Percentiles rank a stretch among this genome's conserved stretches.
phyloP scores from a whole-genome alignment of 1,140 invertebrate genomes.

The Zaprionus davidi region DNA sequence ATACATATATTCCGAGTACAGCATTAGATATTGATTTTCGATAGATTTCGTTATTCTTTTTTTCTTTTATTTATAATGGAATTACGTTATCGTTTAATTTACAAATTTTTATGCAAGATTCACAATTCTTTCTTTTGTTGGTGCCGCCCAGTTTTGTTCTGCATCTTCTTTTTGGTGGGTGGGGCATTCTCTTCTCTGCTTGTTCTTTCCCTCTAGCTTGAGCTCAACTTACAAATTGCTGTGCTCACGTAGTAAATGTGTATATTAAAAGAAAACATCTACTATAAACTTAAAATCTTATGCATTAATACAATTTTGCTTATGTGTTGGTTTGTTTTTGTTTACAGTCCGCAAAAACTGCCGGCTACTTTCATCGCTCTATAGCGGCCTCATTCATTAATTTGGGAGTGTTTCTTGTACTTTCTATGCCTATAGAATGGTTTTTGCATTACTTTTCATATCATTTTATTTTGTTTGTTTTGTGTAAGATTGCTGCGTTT shows the following conservation, averaged over 20 bases:
- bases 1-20: conserved; percentile 20
- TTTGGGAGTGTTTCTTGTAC: conserved; percentile 8
- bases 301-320: conserved; percentile 74
- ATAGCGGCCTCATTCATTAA: background rate
- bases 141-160: conserved; percentile 14
- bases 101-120: conserved; percentile 66
- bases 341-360: conserved; percentile 14
- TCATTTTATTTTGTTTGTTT: conserved; percentile 4
- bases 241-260: conserved; percentile 50
- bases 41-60: conserved; percentile 24
- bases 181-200: conserved; percentile 17
- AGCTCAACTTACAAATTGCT: conserved; percentile 39
- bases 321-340: conserved; percentile 48
- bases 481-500: conserved; percentile 20
- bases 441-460: conserved; percentile 20
- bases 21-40: conserved; percentile 33
- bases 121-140: conserved; percentile 37
- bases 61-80: conserved; percentile 77
- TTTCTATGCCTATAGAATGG: conserved; percentile 29
- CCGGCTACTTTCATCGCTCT: conserved; percentile 15
- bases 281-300: conserved; percentile 79
- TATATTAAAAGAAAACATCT: conserved; percentile 73
- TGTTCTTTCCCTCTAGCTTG: background rate
- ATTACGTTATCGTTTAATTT: conserved; percentile 78
- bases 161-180: conserved; percentile 8